Evolutionary conservation across 2,113 vertebrate genomes (phyloP).

Genomic region (Opisthocomus hoazin): DNA sequence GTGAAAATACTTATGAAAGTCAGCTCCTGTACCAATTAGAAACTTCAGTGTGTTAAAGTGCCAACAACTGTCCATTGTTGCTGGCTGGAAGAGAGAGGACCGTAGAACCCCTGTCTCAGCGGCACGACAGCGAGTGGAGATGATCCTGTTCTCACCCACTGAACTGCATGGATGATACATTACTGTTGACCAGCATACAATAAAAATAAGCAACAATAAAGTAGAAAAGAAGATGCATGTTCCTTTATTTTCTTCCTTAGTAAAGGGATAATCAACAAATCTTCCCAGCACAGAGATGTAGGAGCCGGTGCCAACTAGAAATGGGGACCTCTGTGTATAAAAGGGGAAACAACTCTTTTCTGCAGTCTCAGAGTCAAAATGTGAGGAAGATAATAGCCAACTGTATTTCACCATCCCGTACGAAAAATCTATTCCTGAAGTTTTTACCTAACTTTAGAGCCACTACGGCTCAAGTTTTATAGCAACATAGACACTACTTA

Average conservation of each 20-base stretch:
- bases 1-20: neutral
- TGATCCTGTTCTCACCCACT: neutral
- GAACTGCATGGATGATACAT: neutral
- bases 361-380: neutral
- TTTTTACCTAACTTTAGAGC: neutral
- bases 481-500: neutral
- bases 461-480: neutral
- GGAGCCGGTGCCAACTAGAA: neutral
- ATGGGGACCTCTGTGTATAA: neutral
- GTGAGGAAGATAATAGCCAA: neutral
- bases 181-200: neutral
- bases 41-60: neutral
- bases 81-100: neutral
- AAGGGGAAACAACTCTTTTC: neutral
- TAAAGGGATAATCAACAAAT: neutral
- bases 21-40: neutral
- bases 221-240: rapidly evolving
- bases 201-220: neutral
- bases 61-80: neutral
- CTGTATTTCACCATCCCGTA: neutral
- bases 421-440: neutral
- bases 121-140: neutral
- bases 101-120: neutral
- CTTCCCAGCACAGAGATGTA: neutral
- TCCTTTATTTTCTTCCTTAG: neutral